Base-by-base conservation (phyloP, 2,797 vertebrate species). In the Melanotaenia boesemani region DNA sequence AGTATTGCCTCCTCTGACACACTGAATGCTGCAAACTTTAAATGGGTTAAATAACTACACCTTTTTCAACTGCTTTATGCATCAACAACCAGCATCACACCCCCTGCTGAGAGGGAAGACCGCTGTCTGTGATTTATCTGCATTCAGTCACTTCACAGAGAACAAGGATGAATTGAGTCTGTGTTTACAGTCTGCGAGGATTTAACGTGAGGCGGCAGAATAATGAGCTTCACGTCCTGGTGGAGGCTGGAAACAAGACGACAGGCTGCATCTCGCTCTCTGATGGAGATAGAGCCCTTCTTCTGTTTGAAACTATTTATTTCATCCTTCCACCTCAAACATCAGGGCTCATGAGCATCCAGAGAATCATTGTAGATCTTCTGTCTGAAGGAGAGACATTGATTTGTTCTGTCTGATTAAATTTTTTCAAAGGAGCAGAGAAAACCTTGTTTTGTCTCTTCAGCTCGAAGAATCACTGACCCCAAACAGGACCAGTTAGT, bases 361-460 rank as follows among this genome's bases (percentile, higher is more conserved):
- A 78, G 66, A 82, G 84, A 88, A 89, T 89, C 81, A 69, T 86
- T 87, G 76, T 58, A 54, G 69, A 86, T 81, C 72, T 73, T 59
- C 81, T 22, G 67, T 79, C 52, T 28, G 75, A 70, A 82, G 81
- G 67, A 74, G 44, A 50, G 56, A 69, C 75, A 91, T 84, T 86
- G 80, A 90, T 90, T 90, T 87, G 83, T 89, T 88, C 68, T 71
- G 74, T 86, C 76, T 85, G 50, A 7, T 63, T 70, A 67, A 65
- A 63, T 56, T 65, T 63, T 61, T 63, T 54, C 58, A 76, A 67
- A 61, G 20, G 30, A 2, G 54, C 57, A 67, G 63, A 71, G 54
- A 74, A 77, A 82, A 13, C 63, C 65, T 76, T 91, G 86, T 88
- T 91, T 90, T 86, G 85, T 87, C 88, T 82, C 72, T 81, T 74